Conservation (phyloP, 2,797 vertebrate species). For the Chaunax sp. region DNA sequence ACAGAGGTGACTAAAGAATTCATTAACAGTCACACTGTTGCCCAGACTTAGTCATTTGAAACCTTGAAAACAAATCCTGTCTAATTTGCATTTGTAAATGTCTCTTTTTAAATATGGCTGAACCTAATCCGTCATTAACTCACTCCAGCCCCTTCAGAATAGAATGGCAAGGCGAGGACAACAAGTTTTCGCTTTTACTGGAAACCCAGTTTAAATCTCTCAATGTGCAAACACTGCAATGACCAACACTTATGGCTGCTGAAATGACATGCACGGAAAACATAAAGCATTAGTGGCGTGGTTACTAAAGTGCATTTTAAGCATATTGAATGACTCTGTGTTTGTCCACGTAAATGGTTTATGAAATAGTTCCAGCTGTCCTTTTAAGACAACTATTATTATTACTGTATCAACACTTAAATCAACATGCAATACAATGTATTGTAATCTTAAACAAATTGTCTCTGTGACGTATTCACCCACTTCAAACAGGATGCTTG, state of each 20-base stretch:
- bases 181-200: slow-evolving; percentile 30
- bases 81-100: slow-evolving; percentile 22
- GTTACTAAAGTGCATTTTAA: neutral
- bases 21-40: slow-evolving; percentile 24
- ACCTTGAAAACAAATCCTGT: slow-evolving; percentile 9
- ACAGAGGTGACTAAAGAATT: slow-evolving; percentile 19
- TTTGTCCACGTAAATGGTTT: slow-evolving; percentile 13
- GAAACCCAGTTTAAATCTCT: slow-evolving; percentile 21
- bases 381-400: slow-evolving; percentile 26
- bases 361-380: neutral
- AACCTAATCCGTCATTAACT: neutral
- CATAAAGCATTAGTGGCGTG: neutral
- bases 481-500: slow-evolving; percentile 34
- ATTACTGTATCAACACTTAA: neutral
- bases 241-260: neutral
- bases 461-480: neutral
- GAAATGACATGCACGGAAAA: neutral
- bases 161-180: slow-evolving; percentile 20
- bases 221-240: neutral
- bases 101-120: neutral
- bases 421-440: neutral
- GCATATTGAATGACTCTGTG: neutral
- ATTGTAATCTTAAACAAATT: slow-evolving; percentile 6
- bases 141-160: neutral
- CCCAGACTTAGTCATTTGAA: slow-evolving; percentile 3